phyloP scores from a whole-genome alignment of 1,140 invertebrate genomes.

The Magallana gigas region DNA sequence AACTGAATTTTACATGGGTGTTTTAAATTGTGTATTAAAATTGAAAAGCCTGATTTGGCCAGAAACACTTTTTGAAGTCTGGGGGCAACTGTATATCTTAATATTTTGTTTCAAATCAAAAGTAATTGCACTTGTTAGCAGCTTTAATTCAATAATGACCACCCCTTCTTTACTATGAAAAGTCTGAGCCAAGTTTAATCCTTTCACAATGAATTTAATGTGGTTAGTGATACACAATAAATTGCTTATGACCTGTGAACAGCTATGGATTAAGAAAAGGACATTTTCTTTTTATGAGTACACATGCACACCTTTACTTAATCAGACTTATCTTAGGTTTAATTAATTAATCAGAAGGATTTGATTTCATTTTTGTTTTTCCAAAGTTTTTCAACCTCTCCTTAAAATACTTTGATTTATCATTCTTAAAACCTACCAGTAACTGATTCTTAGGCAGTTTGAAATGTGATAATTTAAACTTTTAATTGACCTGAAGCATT shows the following conservation, averaged over 20 bases:
- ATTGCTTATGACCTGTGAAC: not conserved
- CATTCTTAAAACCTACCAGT: too few species aligned
- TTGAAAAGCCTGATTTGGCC: conserved; percentile 25
- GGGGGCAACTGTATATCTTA: conserved; percentile 9
- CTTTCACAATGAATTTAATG: not conserved
- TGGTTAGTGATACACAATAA: not conserved
- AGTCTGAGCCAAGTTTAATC: conserved; percentile 26
- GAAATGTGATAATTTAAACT: too few species aligned
- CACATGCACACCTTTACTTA: not conserved
- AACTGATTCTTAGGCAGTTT: too few species aligned
- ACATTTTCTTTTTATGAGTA: not conserved
- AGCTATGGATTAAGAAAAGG: conserved; percentile 8
- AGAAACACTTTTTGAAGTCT: conserved; percentile 23
- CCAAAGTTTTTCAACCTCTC: not conserved
- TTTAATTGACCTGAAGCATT: too few species aligned
- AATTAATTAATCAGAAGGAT: not conserved
- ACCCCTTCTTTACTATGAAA: not conserved
- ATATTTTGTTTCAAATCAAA: conserved; percentile 13
- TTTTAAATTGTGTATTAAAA: conserved; percentile 29
- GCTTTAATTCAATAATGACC: conserved; percentile 23
- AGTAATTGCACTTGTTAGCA: conserved; percentile 35
- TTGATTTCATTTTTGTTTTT: not conserved
- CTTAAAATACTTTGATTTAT: not conserved
- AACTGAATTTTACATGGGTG: not conserved
- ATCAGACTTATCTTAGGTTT: conserved; percentile 1